Conservation (phyloP, 2,888 invertebrate species). For the Mesoligia furuncula region DNA sequence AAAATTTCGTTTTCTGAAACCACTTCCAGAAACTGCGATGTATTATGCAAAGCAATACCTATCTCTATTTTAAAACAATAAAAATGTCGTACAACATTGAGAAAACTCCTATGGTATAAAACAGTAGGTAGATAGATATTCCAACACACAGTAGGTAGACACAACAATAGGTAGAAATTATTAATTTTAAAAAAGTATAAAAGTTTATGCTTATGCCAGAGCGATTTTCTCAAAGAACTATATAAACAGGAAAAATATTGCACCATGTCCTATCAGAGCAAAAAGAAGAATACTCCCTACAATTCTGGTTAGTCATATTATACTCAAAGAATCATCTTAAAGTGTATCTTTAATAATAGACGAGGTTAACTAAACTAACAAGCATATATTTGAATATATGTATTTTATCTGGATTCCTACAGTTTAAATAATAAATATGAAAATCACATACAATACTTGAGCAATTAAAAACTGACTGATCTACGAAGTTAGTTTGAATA, state of each 20-base stretch:
- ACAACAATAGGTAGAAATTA: no score
- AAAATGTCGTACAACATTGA: conserved; percentile 16
- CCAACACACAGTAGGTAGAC: no score
- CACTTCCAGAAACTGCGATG: conserved; percentile 53
- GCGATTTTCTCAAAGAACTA: background rate
- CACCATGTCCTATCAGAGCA: conserved; percentile 7
- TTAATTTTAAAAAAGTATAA: background rate
- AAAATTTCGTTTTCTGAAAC: conserved; percentile 70
- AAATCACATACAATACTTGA: conserved; percentile 56
- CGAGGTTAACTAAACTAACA: conserved; percentile 8
- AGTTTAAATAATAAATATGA: conserved; percentile 42
- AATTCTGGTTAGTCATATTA: background rate
- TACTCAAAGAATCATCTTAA: conserved; percentile 11
- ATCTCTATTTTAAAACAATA: conserved; percentile 11
- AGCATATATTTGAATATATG: conserved; percentile 21
- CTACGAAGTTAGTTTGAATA: conserved; percentile 28
- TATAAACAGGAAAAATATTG: conserved; percentile 15
- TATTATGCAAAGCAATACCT: conserved; percentile 47
- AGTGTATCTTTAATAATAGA: background rate
- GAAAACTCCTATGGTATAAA: conserved; percentile 6
- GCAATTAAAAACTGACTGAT: conserved; percentile 55
- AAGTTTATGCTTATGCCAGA: background rate
- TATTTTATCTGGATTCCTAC: conserved; percentile 4
- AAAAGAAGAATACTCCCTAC: conserved; percentile 1
- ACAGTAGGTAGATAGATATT: conserved; percentile 8